These are phyloP conservation scores for Sebastes vulpes DNA, from an alignment of 2,797 vertebrate species.

Conservation along the genomic window DNA sequence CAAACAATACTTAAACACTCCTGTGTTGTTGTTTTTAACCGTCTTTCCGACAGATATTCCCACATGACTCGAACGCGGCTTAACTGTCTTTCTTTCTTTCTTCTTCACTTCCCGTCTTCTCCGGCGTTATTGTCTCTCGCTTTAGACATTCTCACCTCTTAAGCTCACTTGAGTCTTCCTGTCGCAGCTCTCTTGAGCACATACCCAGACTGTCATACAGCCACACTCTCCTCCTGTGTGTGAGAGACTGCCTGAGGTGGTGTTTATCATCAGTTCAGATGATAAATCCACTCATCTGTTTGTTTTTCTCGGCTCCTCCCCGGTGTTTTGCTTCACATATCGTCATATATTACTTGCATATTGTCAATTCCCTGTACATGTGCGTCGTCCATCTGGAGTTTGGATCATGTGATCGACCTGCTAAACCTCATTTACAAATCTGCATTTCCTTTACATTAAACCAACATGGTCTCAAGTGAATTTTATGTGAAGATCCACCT, in stretches of 20 bases:
- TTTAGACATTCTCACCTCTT: constrained; percentile 33
- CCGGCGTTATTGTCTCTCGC: constrained; percentile 16
- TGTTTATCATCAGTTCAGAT: neutral
- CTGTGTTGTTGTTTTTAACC: constrained; percentile 17
- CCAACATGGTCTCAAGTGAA: neutral
- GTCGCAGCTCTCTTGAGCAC: constrained; percentile 19
- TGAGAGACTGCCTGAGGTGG: neutral
- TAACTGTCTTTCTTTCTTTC: neutral
- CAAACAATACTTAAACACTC: constrained; percentile 1
- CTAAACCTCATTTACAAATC: neutral
- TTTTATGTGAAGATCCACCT: neutral
- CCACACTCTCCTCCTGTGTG: neutral
- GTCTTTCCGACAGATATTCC: constrained; percentile 23
- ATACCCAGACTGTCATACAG: constrained; percentile 3
- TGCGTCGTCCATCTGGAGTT: neutral
- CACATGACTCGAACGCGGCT: constrained; percentile 14
- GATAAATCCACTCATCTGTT: constrained; percentile 24
- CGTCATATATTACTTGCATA: neutral
- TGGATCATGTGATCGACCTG: neutral
- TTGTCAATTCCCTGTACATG: constrained; percentile 5
- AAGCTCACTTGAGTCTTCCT: constrained; percentile 35
- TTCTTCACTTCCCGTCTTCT: constrained; percentile 10
- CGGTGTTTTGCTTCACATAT: constrained; percentile 1
- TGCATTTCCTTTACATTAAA: neutral
- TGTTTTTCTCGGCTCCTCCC: neutral